Evolutionary conservation across 2,113 vertebrate genomes (phyloP), one percentile per base, ranked within the genome.

Genomic region (Gymnobelideus leadbeateri): DNA sequence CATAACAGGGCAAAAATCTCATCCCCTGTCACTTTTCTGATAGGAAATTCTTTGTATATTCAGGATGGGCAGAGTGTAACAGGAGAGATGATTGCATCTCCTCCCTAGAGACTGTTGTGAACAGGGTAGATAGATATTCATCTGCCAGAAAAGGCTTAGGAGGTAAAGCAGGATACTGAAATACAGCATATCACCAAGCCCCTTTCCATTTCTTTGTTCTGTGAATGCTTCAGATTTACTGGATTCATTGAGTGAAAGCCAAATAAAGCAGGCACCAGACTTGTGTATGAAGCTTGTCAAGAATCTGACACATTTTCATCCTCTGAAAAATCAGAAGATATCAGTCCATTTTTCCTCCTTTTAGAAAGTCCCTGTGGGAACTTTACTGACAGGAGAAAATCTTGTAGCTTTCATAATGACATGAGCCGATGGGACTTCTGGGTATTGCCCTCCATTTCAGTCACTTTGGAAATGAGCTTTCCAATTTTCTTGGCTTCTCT

Each of bases 101-200:
- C 95, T 94, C 92, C 94, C 94, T 92, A 90, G 93, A 96, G 95
- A 94, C 11, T 51, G 91, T 92, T 96, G 94, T 93, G 68, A 93
- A 95, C 91, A 92, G 91, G 91, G 19, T 68, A 24, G 31, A 31
- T 84, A 84, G 92, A 51, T 91, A 93, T 92, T 50, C 46, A 89
- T 89, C 96, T 5, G 43, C 37, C 43, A 93, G 89, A n/a, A 53
- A 95, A 55, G 43, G 47, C 54, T 52, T 93, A 91, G 47, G 47
- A 91, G n/a, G 91, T 93, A 52, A 94, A 96, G 89, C 68, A 84
- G 68, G 68, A 84, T 84, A 43, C n/a, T 84, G n/a, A 84, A 84
- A 84, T 43, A 43, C 23, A 43, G 68, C n/a, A 84, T 21, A 84
- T 84, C n/a, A 84, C 43, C n/a, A 84, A 84, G 68, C 6, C 7